phyloP scores from a whole-genome alignment of 2,113 vertebrate genomes.

The Podocnemis expansa region DNA sequence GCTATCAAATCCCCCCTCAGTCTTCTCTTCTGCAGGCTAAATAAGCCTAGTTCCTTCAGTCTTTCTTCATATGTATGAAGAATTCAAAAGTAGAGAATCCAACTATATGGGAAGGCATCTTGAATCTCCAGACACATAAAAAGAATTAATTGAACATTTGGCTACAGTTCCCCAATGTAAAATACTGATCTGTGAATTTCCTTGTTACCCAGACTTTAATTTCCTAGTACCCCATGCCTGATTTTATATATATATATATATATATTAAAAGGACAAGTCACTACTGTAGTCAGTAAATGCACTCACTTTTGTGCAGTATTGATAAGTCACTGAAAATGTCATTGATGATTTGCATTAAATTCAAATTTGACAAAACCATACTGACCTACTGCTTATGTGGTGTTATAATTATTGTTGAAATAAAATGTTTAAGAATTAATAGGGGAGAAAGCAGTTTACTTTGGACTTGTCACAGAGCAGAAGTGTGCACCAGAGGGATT shows the following conservation, averaged over 20 bases:
- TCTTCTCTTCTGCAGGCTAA: no score
- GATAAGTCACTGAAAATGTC: neutral
- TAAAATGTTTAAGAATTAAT: neutral
- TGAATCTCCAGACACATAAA: neutral
- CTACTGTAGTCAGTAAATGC: neutral
- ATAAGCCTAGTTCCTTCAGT: no score
- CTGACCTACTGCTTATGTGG: neutral
- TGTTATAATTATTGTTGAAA: neutral
- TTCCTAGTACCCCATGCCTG: neutral
- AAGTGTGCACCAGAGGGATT: no score
- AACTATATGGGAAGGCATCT: neutral
- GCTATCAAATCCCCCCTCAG: no score
- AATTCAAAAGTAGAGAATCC: neutral
- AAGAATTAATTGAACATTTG: neutral
- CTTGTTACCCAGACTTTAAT: neutral
- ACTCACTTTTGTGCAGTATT: neutral
- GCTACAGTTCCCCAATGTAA: accelerated
- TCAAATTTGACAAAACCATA: neutral
- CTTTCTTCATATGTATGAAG: no score
- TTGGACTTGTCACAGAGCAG: no score
- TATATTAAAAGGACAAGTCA: neutral
- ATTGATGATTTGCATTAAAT: neutral
- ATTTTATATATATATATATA: neutral
- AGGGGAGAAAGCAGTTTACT: neutral
- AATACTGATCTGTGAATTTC: neutral